Evolutionary conservation across 1,140 invertebrate species (phyloP).

Genomic region (Neodiprion virginianus): DNA sequence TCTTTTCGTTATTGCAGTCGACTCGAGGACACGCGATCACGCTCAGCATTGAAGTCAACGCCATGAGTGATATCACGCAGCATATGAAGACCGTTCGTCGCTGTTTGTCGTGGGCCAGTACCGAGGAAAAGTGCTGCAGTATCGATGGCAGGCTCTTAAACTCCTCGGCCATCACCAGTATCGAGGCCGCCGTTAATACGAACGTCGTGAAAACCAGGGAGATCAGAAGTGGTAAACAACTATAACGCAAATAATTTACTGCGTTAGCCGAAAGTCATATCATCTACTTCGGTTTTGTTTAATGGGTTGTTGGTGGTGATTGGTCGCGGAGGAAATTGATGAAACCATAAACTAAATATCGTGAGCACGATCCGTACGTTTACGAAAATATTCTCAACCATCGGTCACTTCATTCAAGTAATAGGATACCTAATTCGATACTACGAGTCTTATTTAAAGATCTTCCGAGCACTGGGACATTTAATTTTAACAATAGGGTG

Average conservation of each 20-base stretch:
- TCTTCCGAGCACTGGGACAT: no score
- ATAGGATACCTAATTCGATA: no score
- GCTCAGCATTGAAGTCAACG: conserved; percentile 57
- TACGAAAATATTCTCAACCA: no score
- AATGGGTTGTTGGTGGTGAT: neutral
- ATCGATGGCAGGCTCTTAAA: conserved; percentile 71
- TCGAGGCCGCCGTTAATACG: conserved; percentile 70
- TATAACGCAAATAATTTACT: conserved; percentile 36
- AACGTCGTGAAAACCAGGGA: conserved; percentile 71
- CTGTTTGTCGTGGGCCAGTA: conserved; percentile 73
- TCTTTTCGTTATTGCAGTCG: conserved; percentile 11
- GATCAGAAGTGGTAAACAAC: conserved; percentile 65
- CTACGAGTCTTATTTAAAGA: no score
- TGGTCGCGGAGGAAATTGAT: conserved; percentile 30
- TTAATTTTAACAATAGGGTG: no score
- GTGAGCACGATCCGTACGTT: no score
- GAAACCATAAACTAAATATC: no score
- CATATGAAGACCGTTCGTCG: conserved; percentile 81
- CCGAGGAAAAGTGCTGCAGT: conserved; percentile 75
- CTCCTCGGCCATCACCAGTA: conserved; percentile 87
- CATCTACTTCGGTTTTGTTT: neutral
- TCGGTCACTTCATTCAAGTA: no score
- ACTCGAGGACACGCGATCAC: conserved; percentile 45
- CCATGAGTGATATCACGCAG: conserved; percentile 80
- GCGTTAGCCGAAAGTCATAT: neutral